Percentiles rank a stretch among this genome's conserved stretches.
phyloP scores from a whole-genome alignment of 2,113 vertebrate genomes.

The Amia ocellicauda region DNA sequence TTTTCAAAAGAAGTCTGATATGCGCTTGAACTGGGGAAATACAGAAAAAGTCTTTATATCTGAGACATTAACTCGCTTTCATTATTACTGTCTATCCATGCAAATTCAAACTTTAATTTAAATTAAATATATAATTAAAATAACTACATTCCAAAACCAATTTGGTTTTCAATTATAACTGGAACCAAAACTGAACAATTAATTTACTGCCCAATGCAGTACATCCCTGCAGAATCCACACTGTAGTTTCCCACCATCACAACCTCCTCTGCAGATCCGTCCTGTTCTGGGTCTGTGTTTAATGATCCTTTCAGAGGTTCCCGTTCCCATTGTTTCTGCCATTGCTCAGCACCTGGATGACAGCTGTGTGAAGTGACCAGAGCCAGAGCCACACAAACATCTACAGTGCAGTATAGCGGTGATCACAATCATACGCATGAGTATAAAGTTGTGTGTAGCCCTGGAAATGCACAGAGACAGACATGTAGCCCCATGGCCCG shows the following conservation, averaged over 20 bases:
- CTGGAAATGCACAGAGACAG: too few relatives aligned
- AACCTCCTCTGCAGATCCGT: not conserved
- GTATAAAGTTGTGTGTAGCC: too few relatives aligned
- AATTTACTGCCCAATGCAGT: constrained; percentile 21
- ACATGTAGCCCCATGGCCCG: too few relatives aligned
- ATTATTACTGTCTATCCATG: not conserved
- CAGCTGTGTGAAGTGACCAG: too few relatives aligned
- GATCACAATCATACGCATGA: too few relatives aligned
- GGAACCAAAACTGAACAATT: constrained; percentile 25
- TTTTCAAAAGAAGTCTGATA: not conserved
- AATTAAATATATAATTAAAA: constrained; percentile 35
- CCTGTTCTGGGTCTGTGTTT: constrained; percentile 13
- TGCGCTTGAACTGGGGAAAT: not conserved
- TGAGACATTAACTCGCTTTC: not conserved
- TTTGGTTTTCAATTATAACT: constrained; percentile 32
- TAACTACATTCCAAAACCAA: constrained; percentile 32
- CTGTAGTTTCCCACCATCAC: not conserved
- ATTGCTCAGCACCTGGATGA: not conserved
- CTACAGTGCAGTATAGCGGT: too few relatives aligned
- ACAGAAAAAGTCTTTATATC: not conserved
- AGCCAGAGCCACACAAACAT: too few relatives aligned
- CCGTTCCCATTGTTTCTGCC: constrained; percentile 15
- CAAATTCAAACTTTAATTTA: not conserved
- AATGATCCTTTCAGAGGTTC: constrained; percentile 19
- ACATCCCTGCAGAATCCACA: constrained; percentile 12